phyloP scores from a whole-genome alignment of 2,113 vertebrate species.

The Thalassoma bifasciatum region DNA sequence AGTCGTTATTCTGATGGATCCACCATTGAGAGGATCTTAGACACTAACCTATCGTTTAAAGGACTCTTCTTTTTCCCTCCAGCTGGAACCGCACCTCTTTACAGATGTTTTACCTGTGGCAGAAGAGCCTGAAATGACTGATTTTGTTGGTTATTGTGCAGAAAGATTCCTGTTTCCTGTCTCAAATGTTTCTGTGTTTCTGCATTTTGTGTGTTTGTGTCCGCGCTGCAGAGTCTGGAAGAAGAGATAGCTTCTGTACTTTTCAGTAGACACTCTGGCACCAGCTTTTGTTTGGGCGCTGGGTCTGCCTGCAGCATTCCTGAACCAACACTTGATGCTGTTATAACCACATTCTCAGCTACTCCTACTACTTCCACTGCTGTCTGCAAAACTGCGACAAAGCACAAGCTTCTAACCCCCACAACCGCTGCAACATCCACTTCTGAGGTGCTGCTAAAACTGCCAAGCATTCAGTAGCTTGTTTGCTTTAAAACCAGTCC shows the following conservation, averaged over 20 bases:
- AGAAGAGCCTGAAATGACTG: not conserved
- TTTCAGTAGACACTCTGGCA: slow-evolving; percentile 86
- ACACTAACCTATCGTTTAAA: not conserved
- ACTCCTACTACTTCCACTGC: slow-evolving; percentile 27
- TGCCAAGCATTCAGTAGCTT: slow-evolving; percentile 31
- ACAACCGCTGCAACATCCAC: slow-evolving; percentile 69
- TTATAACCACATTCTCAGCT: slow-evolving; percentile 69
- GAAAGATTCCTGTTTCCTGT: not conserved
- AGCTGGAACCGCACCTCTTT: slow-evolving; percentile 4
- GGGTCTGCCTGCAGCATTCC: slow-evolving; percentile 77
- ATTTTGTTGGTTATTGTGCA: not conserved
- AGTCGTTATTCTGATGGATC: not conserved
- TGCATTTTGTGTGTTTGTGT: not conserved
- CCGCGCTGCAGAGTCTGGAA: slow-evolving; percentile 90
- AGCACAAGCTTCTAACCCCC: slow-evolving; percentile 84
- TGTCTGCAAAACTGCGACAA: slow-evolving; percentile 79
- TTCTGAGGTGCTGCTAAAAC: slow-evolving; percentile 83
- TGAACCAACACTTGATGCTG: slow-evolving; percentile 87
- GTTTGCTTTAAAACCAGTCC: slow-evolving; percentile 12
- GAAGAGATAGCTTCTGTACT: slow-evolving; percentile 93
- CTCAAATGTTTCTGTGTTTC: not conserved
- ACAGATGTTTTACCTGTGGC: not conserved
- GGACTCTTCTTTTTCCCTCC: slow-evolving; percentile 7
- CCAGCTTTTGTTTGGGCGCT: slow-evolving; percentile 63
- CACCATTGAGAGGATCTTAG: not conserved